phyloP scores from a whole-genome alignment of 2,797 vertebrate species.

The Alca torda region DNA sequence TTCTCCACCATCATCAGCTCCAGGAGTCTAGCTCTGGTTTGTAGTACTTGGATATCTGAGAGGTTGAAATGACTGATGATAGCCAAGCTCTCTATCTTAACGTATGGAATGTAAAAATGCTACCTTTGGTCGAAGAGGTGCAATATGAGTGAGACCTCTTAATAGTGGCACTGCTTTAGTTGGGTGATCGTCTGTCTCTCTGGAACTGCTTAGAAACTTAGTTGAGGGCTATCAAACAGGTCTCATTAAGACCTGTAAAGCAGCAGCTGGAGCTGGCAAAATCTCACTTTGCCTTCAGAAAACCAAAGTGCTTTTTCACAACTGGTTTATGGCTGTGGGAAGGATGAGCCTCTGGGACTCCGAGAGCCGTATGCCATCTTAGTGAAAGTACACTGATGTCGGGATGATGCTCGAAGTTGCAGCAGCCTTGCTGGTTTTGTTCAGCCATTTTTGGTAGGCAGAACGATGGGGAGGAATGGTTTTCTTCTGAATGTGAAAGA shows the following conservation, averaged over 20 bases:
- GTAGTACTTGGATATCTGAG: neutral
- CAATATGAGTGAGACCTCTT: neutral
- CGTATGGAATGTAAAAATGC: neutral
- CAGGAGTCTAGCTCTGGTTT: neutral
- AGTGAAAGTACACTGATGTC: neutral
- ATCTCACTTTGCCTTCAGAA: neutral
- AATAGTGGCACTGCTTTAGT: neutral
- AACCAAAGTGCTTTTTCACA: neutral
- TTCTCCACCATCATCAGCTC: neutral
- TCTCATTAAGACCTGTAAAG: neutral
- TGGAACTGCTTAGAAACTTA: neutral
- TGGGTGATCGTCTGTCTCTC: neutral
- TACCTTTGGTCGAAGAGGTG: neutral
- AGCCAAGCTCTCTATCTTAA: neutral
- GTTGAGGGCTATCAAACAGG: neutral
- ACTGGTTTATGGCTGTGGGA: neutral
- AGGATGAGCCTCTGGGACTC: neutral
- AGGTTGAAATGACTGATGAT: neutral
- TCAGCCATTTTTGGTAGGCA: neutral
- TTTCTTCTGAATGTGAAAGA: neutral
- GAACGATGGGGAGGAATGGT: neutral
- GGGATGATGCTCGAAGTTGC: neutral
- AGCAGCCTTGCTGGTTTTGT: neutral
- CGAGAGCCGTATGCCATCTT: neutral
- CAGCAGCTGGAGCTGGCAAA: neutral